Base-by-base conservation (phyloP, 2,888 invertebrate species). In the Lordiphosa fenestrarum region DNA sequence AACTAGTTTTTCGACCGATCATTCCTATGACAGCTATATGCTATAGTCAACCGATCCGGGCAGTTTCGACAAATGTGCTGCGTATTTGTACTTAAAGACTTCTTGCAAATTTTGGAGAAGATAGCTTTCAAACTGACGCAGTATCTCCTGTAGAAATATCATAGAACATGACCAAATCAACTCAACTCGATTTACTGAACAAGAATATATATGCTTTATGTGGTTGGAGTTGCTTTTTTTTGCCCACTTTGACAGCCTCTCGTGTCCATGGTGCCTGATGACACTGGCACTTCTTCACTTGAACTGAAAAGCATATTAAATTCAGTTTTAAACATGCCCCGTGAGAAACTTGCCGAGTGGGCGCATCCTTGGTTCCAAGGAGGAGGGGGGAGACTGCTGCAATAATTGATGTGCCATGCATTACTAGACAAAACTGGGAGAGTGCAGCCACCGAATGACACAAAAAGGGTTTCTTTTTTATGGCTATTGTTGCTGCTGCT, bases 351-450 rank as follows among this genome's bases (percentile, higher is more conserved):
- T 51, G 50, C 41, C 62, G 62, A 76, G 69, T 76, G 77, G 76
- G 76, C 73, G 75, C 55, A 62, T 47, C 63, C 41, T 39, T 15
- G 37, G 30, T 36, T 40, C 30, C 42, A 19, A 2, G n/a, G 13
- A 15, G 10, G 53, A 9, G n/a, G 15, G 40, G 53, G 51, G 55
- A 62, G 58, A 23, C 15, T 60, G 52, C 49, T 73, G 15, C 62
- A 62, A 77, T 76, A 80, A 77, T 80, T 77, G 80, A 77, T 77
- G 80, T 53, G 57, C 63, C 37, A 61, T 51, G 73, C 74, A 71
- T 77, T 77, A 76, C 76, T 77, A 77, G 77, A 77, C 76, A 58
- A 64, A 76, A 57, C 33, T 35, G 46, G 46, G 49, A 54, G 19
- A 15, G 41, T 46, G 47, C 60, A 53, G 55, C 54, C 38, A 35